Percentiles rank a stretch among this genome's conserved stretches.
Conservation (phyloP, 2,888 invertebrate genomes). For the Nomada goodeniana region DNA sequence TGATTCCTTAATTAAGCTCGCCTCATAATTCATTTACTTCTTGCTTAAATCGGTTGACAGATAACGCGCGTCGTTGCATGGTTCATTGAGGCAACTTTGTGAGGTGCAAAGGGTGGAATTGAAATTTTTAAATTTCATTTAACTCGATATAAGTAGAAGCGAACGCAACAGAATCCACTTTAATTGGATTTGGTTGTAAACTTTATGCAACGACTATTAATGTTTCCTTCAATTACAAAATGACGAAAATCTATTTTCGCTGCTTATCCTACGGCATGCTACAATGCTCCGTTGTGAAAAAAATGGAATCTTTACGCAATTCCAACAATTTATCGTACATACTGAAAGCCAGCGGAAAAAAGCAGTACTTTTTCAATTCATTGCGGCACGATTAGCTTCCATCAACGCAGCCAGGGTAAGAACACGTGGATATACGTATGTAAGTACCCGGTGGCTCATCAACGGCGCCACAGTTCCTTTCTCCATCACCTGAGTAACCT, state of each 20-base stretch:
- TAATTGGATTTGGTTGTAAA: background rate
- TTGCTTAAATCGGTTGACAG: too few relatives aligned
- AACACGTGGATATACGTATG: conserved; percentile 66
- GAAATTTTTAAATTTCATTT: too few relatives aligned
- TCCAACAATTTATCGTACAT: conserved; percentile 6
- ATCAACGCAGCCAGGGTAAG: conserved; percentile 37
- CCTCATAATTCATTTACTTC: too few relatives aligned
- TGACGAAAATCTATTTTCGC: background rate
- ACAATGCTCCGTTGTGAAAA: conserved; percentile 1
- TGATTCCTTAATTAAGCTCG: too few relatives aligned
- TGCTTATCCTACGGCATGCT: background rate
- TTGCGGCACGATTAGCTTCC: conserved; percentile 30
- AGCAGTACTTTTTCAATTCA: conserved; percentile 39
- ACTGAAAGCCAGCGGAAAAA: background rate
- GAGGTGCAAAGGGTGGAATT: too few relatives aligned
- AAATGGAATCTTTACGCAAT: conserved; percentile 35
- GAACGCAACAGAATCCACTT: too few relatives aligned
- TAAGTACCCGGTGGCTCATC: conserved; percentile 44
- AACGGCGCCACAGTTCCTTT: conserved; percentile 74
- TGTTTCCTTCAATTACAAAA: background rate
- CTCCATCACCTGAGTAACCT: conserved; percentile 71
- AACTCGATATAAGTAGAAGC: too few relatives aligned
- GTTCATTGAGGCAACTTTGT: too few relatives aligned
- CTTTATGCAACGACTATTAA: too few relatives aligned
- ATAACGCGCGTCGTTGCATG: too few relatives aligned